Evolutionary conservation across 2,113 vertebrate species (phyloP).

Genomic region (Excalfactoria chinensis): DNA sequence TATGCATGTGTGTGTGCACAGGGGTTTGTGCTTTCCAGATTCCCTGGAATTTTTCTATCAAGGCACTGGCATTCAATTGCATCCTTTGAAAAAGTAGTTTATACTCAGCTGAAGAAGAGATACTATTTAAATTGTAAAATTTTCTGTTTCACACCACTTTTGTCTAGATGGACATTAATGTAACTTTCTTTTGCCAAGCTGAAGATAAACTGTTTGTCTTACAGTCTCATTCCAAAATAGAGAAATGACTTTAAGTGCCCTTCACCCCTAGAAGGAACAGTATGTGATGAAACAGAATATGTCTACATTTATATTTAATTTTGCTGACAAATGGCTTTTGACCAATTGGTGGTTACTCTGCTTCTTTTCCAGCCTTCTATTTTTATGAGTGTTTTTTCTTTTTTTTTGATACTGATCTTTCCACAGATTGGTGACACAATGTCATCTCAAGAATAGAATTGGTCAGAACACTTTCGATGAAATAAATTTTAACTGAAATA

Average conservation of each 20-base stretch:
- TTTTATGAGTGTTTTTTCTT: not conserved
- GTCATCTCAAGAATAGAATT: conserved; percentile 35
- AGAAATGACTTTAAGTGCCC: conserved; percentile 22
- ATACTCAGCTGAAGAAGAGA: not conserved
- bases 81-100: conserved; percentile 8
- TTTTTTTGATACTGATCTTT: conserved; percentile 1
- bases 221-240: conserved; percentile 33
- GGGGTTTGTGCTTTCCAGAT: not conserved
- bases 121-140: conserved; percentile 16
- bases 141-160: not conserved
- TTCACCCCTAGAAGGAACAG: conserved; percentile 56
- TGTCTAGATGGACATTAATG: conserved; percentile 31
- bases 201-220: conserved; percentile 53
- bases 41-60: not conserved
- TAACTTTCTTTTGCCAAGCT: conserved; percentile 39
- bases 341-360: conserved; percentile 15
- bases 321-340: conserved; percentile 45
- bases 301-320: conserved; percentile 55
- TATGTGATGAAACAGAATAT: conserved; percentile 53
- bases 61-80: not conserved
- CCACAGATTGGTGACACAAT: conserved; percentile 17
- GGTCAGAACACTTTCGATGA: conserved; percentile 22
- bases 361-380: conserved; percentile 32
- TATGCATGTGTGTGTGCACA: not conserved
- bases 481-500: conserved; percentile 47